Evolutionary conservation across 2,888 invertebrate species (phyloP).

Genomic region (Thalpophila matura): DNA sequence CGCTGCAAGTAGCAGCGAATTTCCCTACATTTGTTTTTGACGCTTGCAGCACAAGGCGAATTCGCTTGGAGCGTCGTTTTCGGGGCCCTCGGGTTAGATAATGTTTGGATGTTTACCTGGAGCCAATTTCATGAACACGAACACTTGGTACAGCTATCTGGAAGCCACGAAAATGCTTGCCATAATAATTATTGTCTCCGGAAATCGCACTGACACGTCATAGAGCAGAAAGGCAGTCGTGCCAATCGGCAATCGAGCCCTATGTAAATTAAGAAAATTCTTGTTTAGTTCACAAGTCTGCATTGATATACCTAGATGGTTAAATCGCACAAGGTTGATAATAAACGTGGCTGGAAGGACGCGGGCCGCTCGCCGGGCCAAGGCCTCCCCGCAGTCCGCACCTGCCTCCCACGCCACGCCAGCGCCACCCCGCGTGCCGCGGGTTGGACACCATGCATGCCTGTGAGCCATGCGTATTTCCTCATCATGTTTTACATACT

Average conservation of each 20-base stretch:
- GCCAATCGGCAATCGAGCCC: not conserved
- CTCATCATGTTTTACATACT: constrained; percentile 12
- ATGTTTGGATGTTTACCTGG: not conserved
- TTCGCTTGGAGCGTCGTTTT: too few relatives aligned
- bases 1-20: too few relatives aligned
- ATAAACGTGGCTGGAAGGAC: constrained; percentile 81
- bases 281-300: constrained; percentile 40
- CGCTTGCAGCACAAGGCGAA: too few relatives aligned
- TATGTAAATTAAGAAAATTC: constrained; percentile 1
- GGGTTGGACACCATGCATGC: constrained; percentile 18
- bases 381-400: constrained; percentile 72
- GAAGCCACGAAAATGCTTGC: not conserved
- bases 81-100: too few relatives aligned
- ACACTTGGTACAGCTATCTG: not conserved
- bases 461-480: constrained; percentile 41
- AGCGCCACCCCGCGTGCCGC: constrained; percentile 52
- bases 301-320: constrained; percentile 55
- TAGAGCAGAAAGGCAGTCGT: not conserved
- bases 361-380: constrained; percentile 81
- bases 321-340: constrained; percentile 80
- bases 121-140: constrained; percentile 4
- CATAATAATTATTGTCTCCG: not conserved
- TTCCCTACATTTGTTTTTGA: too few relatives aligned
- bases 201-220: not conserved
- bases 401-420: constrained; percentile 70